Base-by-base conservation (phyloP, 2,888 invertebrate species). In the Drosophila nr. medialis region DNA sequence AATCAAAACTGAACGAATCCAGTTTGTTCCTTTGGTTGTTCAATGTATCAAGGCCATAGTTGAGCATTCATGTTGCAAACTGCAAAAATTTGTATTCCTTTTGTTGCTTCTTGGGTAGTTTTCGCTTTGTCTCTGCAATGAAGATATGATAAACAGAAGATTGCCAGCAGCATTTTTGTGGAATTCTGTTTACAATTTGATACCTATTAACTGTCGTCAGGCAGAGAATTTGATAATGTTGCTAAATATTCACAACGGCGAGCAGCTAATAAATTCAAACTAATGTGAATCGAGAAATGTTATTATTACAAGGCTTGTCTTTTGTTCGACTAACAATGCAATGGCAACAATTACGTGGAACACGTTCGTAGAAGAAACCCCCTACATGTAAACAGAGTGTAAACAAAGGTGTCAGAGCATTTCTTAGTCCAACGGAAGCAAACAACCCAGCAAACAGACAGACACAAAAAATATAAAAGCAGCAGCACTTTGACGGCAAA, bases 321-420 rank as follows among this genome's bases (percentile, higher is more conserved):
- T 75, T 90, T 90, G 86, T 90, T 75, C 50, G 73, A 8, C 32
- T 71, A 72, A 83, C 86, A 86, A 81, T 75, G 78, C 76, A 75
- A 74, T 61, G 73, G 74, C 54, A 72, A 72, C 79, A 83, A 77
- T 83, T 79, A 73, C 64, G 61, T 61, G 63, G 32, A 61, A 64
- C 64, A 72, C 53, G 76, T 58, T 40, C 49, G n/a, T n/a, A 36
- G 27, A 50, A 49, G 42, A 50, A 36, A 59, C 55, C 34, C 40
- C 18, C 62, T 45, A 69, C 59, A 55, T 42, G 40, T 53, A 29
- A 48, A 45, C 45, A 53, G 34, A 63, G 62, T 60, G 64, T 42
- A 68, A 73, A 70, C 75, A 70, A 75, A 74, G 72, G 66, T 75
- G 72, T 70, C 70, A 72, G 77, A 71, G 67, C 70, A 72, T 87